Percentiles rank a stretch among this genome's conserved stretches.
Conservation (phyloP, 1,140 invertebrate genomes). For the Aphelinus certus region DNA sequence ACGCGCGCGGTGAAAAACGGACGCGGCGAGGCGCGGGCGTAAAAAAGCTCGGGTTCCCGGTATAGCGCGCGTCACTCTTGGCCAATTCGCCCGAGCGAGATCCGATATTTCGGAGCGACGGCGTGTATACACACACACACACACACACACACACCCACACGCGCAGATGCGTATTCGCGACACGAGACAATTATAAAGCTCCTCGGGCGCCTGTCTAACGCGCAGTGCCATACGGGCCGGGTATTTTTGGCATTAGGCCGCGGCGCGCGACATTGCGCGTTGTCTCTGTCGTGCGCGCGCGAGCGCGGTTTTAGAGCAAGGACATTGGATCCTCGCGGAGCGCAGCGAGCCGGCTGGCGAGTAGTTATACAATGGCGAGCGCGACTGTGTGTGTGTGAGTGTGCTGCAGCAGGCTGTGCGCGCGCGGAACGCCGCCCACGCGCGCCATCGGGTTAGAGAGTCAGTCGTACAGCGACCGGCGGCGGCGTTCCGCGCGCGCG, state of each 20-base stretch:
- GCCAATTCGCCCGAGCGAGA: too few relatives aligned
- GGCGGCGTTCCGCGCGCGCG: slow-evolving; percentile 29
- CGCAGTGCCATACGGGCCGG: too few relatives aligned
- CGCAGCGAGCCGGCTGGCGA: not conserved
- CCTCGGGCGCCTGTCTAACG: too few relatives aligned
- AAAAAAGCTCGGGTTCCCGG: too few relatives aligned
- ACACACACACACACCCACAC: too few relatives aligned
- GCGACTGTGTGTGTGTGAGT: not conserved
- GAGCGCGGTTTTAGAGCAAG: slow-evolving; percentile 54
- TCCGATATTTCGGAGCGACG: too few relatives aligned
- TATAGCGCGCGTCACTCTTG: too few relatives aligned
- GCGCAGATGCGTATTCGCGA: too few relatives aligned
- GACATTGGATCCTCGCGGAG: slow-evolving; percentile 50
- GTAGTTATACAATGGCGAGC: not conserved
- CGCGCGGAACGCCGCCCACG: not conserved
- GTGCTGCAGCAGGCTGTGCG: slow-evolving; percentile 3
- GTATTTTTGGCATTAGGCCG: slow-evolving; percentile 9
- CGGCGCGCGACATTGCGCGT: slow-evolving; percentile 53
- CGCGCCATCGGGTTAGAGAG: slow-evolving; percentile 19
- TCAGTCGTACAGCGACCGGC: slow-evolving; percentile 22
- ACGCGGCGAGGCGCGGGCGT: too few relatives aligned
- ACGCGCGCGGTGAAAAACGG: too few relatives aligned
- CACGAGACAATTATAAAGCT: too few relatives aligned
- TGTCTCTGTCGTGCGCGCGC: slow-evolving; percentile 27
- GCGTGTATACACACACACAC: too few relatives aligned